Evolutionary conservation across 2,888 invertebrate genomes (phyloP).

Genomic region (Aphidoletes aphidimyza): DNA sequence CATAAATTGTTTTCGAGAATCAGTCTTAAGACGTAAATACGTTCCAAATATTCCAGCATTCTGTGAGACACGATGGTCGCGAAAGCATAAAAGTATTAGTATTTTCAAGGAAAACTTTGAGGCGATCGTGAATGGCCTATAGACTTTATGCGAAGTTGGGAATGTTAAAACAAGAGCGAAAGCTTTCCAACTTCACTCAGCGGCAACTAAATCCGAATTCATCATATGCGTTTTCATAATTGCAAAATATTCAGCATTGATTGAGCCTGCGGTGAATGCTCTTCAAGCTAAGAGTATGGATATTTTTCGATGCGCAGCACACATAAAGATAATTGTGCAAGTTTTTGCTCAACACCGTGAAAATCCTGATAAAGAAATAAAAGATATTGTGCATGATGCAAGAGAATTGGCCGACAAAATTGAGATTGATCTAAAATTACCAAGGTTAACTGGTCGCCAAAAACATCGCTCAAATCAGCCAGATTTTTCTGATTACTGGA

Average conservation of each 20-base stretch:
- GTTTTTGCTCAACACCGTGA: background rate
- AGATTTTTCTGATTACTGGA: too few relatives aligned
- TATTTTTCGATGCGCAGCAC: background rate
- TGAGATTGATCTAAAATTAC: background rate
- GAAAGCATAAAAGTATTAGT: conserved; percentile 57
- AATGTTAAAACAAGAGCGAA: conserved; percentile 54
- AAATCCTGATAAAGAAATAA: background rate
- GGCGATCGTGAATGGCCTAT: conserved; percentile 49
- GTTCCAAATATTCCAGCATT: conserved; percentile 57
- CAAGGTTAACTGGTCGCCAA: too few relatives aligned
- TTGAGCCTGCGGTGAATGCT: conserved; percentile 56
- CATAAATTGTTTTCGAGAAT: conserved; percentile 59
- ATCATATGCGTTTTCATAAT: conserved; percentile 54
- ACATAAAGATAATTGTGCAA: background rate
- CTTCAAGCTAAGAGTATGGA: conserved; percentile 52
- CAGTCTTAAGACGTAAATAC: conserved; percentile 56
- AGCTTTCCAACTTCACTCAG: conserved; percentile 55
- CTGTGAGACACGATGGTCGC: conserved; percentile 58
- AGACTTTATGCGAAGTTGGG: conserved; percentile 44
- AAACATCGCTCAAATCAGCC: too few relatives aligned
- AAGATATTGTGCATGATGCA: background rate
- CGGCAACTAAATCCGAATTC: conserved; percentile 33
- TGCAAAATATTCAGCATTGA: conserved; percentile 54
- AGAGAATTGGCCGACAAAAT: background rate
- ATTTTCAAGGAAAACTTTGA: conserved; percentile 55